Percentiles rank a stretch among this genome's conserved stretches.
Evolutionary conservation across 2,113 vertebrate genomes (phyloP).

Genomic region (Poeciliopsis turrubarensis): DNA sequence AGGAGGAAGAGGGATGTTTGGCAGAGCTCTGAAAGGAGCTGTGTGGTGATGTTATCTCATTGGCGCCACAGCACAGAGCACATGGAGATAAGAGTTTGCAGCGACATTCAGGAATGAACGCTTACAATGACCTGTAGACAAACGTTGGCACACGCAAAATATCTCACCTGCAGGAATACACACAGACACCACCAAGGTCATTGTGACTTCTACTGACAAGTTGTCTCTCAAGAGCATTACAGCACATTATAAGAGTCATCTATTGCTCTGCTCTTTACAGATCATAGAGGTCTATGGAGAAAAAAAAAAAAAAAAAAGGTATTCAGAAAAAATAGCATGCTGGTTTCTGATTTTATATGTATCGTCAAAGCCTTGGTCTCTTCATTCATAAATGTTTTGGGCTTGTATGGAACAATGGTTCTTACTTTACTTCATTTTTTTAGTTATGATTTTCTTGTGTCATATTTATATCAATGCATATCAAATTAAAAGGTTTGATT

Average conservation of each 20-base stretch:
- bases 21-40: conserved; percentile 48
- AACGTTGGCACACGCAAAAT: conserved; percentile 12
- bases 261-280: conserved; percentile 13
- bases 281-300: conserved; percentile 14
- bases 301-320: too few species aligned
- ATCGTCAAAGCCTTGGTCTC: conserved; percentile 24
- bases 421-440: not conserved
- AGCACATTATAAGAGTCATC: conserved; percentile 14
- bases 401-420: conserved; percentile 18
- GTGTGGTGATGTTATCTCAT: conserved; percentile 65
- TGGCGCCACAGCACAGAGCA: conserved; percentile 44
- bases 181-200: conserved; percentile 52
- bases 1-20: conserved; percentile 49
- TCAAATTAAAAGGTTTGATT: not conserved
- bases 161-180: conserved; percentile 14
- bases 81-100: conserved; percentile 43
- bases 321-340: conserved; percentile 19
- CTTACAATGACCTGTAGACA: conserved; percentile 23
- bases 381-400: conserved; percentile 44
- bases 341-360: conserved; percentile 43
- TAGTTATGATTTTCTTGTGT: conserved; percentile 28
- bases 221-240: conserved; percentile 18
- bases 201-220: conserved; percentile 11
- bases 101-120: conserved; percentile 7
- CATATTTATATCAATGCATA: conserved; percentile 28